Base-by-base conservation (phyloP, 1,140 invertebrate species). In the Frieseomelitta varia region DNA sequence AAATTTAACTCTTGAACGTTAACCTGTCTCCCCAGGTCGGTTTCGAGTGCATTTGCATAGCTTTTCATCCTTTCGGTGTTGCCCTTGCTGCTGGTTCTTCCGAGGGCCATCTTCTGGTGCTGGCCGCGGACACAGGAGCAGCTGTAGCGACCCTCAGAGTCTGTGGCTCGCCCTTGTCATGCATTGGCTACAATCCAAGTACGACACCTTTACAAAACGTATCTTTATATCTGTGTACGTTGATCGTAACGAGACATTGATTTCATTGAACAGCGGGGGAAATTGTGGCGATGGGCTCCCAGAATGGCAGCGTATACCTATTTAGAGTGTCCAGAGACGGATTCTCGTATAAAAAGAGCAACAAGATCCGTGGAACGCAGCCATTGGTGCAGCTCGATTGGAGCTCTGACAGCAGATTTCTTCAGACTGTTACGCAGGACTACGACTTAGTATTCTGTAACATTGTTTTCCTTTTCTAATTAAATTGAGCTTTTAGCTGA, bases 391-490 rank as follows among this genome's bases (percentile, higher is more conserved):
- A 98, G 89, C 93, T 99, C 47, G 98, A 99, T 92, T 99, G 98
- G 98, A 99, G 98, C 90, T 96, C 97, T 51, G 98, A 99, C 92
- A 97, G 97, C 74, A 97, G 97, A 90, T 98, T 97, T 90, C 92
- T 99, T 58, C 97, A 98, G 94, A 98, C 97, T 4, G 98, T 98
- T 81, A 98, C 98, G 30, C 97, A 98, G 86, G 98, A 99, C 92
- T 99, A 98, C 91, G 98, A 99, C 94, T 94, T 99, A 51, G 96
- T 97, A 15, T 98, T 97, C 93, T 98, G 98, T 98, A 96, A 97
- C 97, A 95, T 81, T 69, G 11, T 15, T 39, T 55, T 17, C 2
- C 0, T 51, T 24, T 63, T 69, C 1, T 2, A 24, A 4, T 47
- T 15, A 4, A 27, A 4, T 2, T 11, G 39, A 58, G 30, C 72